Evolutionary conservation across 2,113 vertebrate species (phyloP).

Genomic region (Psittacara wagleri): DNA sequence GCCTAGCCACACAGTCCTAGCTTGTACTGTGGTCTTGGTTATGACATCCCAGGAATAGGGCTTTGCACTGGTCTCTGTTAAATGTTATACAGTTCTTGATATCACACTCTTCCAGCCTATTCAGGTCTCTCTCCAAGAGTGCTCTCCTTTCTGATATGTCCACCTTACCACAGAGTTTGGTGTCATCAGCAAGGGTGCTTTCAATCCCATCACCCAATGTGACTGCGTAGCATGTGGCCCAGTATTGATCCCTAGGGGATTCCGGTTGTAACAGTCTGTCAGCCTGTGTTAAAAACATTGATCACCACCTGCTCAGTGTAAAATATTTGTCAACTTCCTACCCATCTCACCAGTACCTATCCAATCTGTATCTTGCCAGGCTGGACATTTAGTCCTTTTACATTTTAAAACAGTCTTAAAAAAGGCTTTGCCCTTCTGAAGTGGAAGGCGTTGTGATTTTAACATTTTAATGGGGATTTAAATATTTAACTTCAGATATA

Average conservation of each 20-base stretch:
- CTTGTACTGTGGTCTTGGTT: background rate
- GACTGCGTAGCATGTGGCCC: background rate
- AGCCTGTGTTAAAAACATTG: background rate
- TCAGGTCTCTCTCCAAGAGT: background rate
- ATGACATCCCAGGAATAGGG: background rate
- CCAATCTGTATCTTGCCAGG: background rate
- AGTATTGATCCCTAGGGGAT: rapidly evolving
- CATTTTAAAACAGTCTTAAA: background rate
- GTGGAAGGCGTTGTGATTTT: background rate
- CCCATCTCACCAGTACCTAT: background rate
- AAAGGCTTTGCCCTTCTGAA: background rate
- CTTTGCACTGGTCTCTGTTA: background rate
- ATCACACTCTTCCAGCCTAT: background rate
- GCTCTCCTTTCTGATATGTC: rapidly evolving
- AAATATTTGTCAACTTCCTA: background rate
- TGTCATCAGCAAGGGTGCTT: background rate
- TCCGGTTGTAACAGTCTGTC: background rate
- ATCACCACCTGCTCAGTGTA: background rate
- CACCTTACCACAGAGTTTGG: background rate
- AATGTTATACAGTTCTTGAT: background rate
- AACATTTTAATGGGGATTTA: background rate
- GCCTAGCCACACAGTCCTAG: background rate
- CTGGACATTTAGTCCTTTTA: background rate
- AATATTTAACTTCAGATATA: background rate
- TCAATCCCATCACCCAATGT: background rate